Base-by-base conservation (phyloP, 2,888 invertebrate species). In the Fragum sueziense region DNA sequence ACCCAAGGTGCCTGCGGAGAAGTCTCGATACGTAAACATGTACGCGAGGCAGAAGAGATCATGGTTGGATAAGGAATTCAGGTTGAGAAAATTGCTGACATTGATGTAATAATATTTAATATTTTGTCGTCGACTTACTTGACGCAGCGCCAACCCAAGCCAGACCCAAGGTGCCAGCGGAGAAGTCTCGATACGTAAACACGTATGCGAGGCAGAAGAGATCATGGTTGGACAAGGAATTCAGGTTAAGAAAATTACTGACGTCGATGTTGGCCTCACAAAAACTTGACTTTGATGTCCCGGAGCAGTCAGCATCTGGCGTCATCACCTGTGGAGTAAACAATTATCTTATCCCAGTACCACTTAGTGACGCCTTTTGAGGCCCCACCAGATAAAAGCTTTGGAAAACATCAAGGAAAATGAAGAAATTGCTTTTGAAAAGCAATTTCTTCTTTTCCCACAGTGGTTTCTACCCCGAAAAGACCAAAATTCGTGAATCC, bases 121-220 rank as follows among this genome's bases (percentile, higher is more conserved):
- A 1, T 20, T 47, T 47, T 47, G 20, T 47, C 47, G 6, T n/a
- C 37, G 17, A 88, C 91, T 88, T 85, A 92, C 92, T 80, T 65
- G 85, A 82, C 2, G 89, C 82, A 83, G 98, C 97, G 34, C 99
- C 99, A 31, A 99, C 99, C 99, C 99, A 99, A 4, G 99, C 99
- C 65, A 99, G 94, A 29, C 99, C 99, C 57, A 99, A 95, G 25
- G 99, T 99, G 79, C 99, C 99, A 11, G 98, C 98, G 27, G 98
- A 98, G 93, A 99, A 99, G 94, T 99, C 99, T 90, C 98, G 95
- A 79, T 98, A 99, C 0, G 99, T 99, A 94, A 99, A 99, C 82
- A 99, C 98, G 93, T 99, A 99, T n/a, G 99, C 99, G 84, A 99
- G 95, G 93, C 99, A 99, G 94, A 99, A 99, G 93, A 97, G 97